Evolutionary conservation across 2,888 invertebrate species (phyloP).

Genomic region (Amphipoea oculea): DNA sequence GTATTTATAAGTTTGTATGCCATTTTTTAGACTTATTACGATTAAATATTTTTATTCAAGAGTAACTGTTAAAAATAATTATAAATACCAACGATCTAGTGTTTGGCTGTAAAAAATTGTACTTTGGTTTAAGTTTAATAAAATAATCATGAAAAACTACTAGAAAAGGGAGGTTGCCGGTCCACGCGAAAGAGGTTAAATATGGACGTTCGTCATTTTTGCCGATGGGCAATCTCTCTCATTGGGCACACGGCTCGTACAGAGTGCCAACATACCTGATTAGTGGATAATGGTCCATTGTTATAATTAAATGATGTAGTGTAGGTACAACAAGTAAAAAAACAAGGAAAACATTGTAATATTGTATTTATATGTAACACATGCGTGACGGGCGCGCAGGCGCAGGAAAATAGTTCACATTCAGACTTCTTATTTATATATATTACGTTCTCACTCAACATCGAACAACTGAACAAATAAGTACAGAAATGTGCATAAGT

Average conservation of each 20-base stretch:
- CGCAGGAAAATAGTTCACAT: slow-evolving; percentile 10
- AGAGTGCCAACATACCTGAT: background rate
- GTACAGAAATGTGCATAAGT: background rate
- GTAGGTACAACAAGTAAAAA: background rate
- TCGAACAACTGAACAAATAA: background rate
- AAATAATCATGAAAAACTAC: too few relatives aligned
- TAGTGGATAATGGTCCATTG: background rate
- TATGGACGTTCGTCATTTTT: background rate
- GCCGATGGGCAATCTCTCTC: too few relatives aligned
- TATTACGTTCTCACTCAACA: background rate
- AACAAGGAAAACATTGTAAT: slow-evolving; percentile 24
- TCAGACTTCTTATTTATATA: background rate
- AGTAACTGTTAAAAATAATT: too few relatives aligned
- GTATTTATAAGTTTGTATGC: too few relatives aligned
- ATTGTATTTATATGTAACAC: slow-evolving; percentile 14
- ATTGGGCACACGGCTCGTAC: too few relatives aligned
- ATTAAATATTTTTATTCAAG: too few relatives aligned
- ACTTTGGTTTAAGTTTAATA: too few relatives aligned
- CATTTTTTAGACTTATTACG: too few relatives aligned
- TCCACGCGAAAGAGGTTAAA: background rate
- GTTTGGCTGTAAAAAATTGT: too few relatives aligned
- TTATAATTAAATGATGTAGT: too few relatives aligned
- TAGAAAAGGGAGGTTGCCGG: too few relatives aligned
- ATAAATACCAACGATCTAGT: too few relatives aligned
- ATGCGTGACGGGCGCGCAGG: background rate